Conservation (phyloP, 1,140 invertebrate species). For the Micrasema minimum region DNA sequence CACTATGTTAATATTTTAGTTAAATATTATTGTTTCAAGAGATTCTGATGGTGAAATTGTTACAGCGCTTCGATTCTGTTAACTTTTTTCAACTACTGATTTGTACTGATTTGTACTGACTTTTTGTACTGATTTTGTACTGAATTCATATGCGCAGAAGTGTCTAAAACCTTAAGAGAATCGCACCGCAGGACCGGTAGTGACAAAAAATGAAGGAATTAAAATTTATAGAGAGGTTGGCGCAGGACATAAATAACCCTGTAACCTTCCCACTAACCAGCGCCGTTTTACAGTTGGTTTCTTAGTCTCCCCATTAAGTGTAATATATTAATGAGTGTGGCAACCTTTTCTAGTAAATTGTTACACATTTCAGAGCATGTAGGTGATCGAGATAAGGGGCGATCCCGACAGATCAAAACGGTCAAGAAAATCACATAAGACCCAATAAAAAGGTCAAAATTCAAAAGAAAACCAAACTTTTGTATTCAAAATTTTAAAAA, state of each 20-base stretch:
- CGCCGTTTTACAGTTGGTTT: slow-evolving; percentile 50
- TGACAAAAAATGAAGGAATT: too few relatives aligned
- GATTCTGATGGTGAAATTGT: too few relatives aligned
- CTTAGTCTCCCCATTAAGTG: slow-evolving; percentile 46
- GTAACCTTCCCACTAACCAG: slow-evolving; percentile 29
- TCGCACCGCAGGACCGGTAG: too few relatives aligned
- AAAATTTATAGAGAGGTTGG: too few relatives aligned
- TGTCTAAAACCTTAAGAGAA: too few relatives aligned
- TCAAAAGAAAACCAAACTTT: neutral
- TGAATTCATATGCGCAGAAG: too few relatives aligned
- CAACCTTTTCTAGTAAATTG: slow-evolving; percentile 55
- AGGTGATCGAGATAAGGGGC: slow-evolving; percentile 53
- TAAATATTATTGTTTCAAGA: too few relatives aligned
- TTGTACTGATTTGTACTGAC: too few relatives aligned
- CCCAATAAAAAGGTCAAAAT: neutral
- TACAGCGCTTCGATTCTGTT: too few relatives aligned
- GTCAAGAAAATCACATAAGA: neutral
- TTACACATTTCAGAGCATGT: slow-evolving; percentile 54
- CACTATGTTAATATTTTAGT: too few relatives aligned
- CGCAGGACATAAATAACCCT: slow-evolving; percentile 18
- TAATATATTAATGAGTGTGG: slow-evolving; percentile 48
- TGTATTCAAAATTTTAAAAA: neutral
- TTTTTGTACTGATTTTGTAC: too few relatives aligned
- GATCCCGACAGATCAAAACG: slow-evolving; percentile 3
- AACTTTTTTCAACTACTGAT: too few relatives aligned